Evolutionary conservation across 2,888 invertebrate genomes (phyloP), one percentile per base, ranked within the genome.

Genomic region (Plutella xylostella): DNA sequence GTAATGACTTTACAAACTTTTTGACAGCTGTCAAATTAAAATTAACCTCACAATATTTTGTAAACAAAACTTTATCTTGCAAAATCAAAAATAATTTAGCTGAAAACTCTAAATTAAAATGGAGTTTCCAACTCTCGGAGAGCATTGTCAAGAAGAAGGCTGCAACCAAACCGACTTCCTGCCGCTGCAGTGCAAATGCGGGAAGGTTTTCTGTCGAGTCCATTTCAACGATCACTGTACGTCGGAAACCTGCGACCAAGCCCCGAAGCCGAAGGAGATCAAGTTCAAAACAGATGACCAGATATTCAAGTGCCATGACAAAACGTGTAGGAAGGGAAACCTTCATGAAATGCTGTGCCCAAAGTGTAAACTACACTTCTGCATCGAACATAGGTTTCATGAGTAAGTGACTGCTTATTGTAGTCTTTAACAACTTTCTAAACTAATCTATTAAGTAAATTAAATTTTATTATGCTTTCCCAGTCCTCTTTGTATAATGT

Each of bases 81-180:
- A n/a, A n/a, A n/a, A n/a, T n/a, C n/a, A n/a, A n/a, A n/a, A n/a
- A n/a, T n/a, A n/a, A n/a, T n/a, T n/a, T n/a, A n/a, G n/a, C n/a
- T n/a, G n/a, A n/a, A n/a, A n/a, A n/a, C n/a, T n/a, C n/a, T n/a
- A n/a, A n/a, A n/a, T n/a, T 7, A 57, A 51, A 51, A 91, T 92
- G 91, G 92, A 93, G 63, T 87, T 92, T 60, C 92, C 92, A n/a
- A 62, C 79, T 15, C 65, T 90, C n/a, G 92, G 92, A 7, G 77
- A 87, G 59, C 87, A 87, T 30, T 93, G 92, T 62, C 75, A 86
- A 15, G 63, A 85, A 21, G 58, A 74, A 42, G 68, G 74, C 33
- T 92, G 92, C 61, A 87, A 89, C 53, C 89, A 88, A 59, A 79
- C 88, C 21, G 92, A 92, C 68, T 92, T 92, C 65, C 74, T 93